phyloP scores from a whole-genome alignment of 2,888 invertebrate genomes.

The Andrena bucephala region DNA sequence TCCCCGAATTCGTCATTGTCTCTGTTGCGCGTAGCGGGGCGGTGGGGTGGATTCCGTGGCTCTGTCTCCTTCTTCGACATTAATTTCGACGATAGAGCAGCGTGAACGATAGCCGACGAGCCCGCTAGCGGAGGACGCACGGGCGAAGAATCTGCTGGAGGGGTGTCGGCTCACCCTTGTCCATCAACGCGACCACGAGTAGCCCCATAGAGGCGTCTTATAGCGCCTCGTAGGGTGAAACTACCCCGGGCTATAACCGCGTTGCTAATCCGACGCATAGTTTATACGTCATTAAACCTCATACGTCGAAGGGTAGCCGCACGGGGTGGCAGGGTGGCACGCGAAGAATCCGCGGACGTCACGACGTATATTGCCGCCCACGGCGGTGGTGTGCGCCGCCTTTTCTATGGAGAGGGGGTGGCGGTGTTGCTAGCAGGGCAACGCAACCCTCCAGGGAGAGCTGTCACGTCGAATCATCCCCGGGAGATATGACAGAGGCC shows the following conservation, averaged over 20 bases:
- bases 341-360: constrained; percentile 84
- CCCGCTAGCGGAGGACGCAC: not conserved
- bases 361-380: constrained; percentile 81
- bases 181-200: constrained; percentile 59
- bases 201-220: constrained; percentile 63
- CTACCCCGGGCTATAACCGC: constrained; percentile 64
- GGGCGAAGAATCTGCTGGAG: not conserved
- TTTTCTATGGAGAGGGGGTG: constrained; percentile 56
- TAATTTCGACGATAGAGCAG: constrained; percentile 20
- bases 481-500: constrained; percentile 81
- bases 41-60: not conserved
- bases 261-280: constrained; percentile 84
- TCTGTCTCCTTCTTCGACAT: not conserved
- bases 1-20: constrained; percentile 44
- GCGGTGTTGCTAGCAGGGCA: constrained; percentile 61
- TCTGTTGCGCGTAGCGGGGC: not conserved
- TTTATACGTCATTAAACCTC: constrained; percentile 85
- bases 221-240: constrained; percentile 53
- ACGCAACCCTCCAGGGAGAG: constrained; percentile 76
- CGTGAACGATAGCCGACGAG: not conserved
- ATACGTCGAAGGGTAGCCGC: constrained; percentile 57
- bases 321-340: constrained; percentile 72
- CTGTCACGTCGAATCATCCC: constrained; percentile 84
- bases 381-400: constrained; percentile 62
- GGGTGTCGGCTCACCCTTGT: constrained; percentile 48